These are phyloP conservation scores for Hesperia comma DNA, from an alignment of 2,888 invertebrate species.

Conservation along the genomic window DNA sequence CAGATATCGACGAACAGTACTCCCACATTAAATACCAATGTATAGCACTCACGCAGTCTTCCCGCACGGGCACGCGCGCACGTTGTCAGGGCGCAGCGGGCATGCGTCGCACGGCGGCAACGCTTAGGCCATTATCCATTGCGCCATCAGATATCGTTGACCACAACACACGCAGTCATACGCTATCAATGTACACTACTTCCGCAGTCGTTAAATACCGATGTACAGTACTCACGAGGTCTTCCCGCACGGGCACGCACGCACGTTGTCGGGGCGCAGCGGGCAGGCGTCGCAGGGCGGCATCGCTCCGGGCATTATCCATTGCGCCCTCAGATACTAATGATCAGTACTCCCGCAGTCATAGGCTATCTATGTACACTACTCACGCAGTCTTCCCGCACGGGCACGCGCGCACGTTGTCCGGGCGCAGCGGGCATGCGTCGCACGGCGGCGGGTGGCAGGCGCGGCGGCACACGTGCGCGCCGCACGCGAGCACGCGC, in stretches of 20 bases:
- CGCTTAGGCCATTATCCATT: too few species aligned
- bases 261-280: conserved; percentile 58
- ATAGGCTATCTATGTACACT: too few species aligned
- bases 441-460: conserved; percentile 94
- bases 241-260: conserved; percentile 71
- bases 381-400: conserved; percentile 67
- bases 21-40: too few species aligned
- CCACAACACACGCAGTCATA: too few species aligned
- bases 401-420: conserved; percentile 62
- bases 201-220: too few species aligned
- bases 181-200: too few species aligned
- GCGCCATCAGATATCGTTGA: too few species aligned
- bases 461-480: conserved; percentile 92
- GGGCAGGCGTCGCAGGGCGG: conserved; percentile 91
- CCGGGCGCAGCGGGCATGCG: conserved; percentile 84
- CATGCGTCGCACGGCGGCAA: conserved; percentile 91
- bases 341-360: too few species aligned
- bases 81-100: conserved; percentile 66
- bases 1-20: too few species aligned
- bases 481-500: conserved; percentile 92
- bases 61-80: conserved; percentile 70
- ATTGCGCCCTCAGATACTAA: too few species aligned
- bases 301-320: too few species aligned
- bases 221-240: conserved; percentile 52
- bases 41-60: conserved; percentile 56